Evolutionary conservation across 2,888 invertebrate species (phyloP).

Genomic region (Clanis bilineata): DNA sequence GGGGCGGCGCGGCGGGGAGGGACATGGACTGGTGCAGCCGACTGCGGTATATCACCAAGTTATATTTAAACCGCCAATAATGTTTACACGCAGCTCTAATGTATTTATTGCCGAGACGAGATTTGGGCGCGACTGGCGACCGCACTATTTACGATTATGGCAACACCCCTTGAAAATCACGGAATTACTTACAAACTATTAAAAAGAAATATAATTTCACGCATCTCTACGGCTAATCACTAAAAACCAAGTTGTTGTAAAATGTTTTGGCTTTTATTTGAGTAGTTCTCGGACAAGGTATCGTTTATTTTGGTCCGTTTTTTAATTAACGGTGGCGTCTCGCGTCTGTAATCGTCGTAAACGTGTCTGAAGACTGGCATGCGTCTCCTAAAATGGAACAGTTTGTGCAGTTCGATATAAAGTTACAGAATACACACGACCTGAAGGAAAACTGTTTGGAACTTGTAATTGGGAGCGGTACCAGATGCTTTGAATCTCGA

Average conservation of each 20-base stretch:
- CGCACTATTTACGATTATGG: slow-evolving; percentile 8
- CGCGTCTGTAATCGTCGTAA: neutral
- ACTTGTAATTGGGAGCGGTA: neutral
- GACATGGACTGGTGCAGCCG: neutral
- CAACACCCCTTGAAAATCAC: neutral
- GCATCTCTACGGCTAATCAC: neutral
- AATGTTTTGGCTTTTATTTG: neutral
- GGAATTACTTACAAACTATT: neutral
- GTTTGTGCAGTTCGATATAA: neutral
- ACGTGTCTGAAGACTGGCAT: neutral
- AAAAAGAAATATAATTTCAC: neutral
- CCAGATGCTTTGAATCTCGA: neutral
- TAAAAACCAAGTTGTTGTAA: neutral
- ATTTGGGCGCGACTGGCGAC: neutral
- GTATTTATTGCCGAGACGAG: slow-evolving; percentile 4
- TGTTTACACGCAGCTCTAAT: slow-evolving; percentile 6
- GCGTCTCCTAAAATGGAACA: neutral
- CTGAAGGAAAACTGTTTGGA: neutral
- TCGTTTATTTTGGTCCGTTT: neutral
- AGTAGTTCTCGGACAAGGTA: neutral
- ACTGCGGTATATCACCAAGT: slow-evolving; percentile 4
- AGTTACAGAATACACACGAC: slow-evolving; percentile 7
- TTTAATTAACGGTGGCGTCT: neutral
- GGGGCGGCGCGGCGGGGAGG: neutral
- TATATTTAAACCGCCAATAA: slow-evolving; percentile 11